Evolutionary conservation across 2,888 invertebrate species (phyloP), one percentile per base, ranked within the genome.

Genomic region (Cryptocephalus primarius): DNA sequence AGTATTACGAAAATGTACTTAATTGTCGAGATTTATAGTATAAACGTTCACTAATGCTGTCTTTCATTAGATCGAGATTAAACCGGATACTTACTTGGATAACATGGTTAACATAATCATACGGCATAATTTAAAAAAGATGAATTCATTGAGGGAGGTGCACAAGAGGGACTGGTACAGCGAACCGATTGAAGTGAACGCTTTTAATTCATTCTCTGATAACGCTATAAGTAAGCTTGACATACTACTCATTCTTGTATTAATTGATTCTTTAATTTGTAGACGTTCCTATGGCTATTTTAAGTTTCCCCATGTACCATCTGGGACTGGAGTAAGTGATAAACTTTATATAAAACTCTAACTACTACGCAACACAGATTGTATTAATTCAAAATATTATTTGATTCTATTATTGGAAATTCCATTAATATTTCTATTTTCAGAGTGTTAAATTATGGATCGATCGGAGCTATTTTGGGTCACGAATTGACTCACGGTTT

Each of bases 221-320:
- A 88, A 88, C 68, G 82, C 86, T 43, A 88, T 88, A 69, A 87
- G 88, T 88, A 73, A 75, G 79, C 53, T 39, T 44, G 22, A 12
- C 32, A 33, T 32, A 10, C 13, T 2, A 36, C 2, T 11, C 6
- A 36, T n/a, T 11, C 12, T 36, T 4, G 36, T 11, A 4, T 36
- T 6, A 36, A 11, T 22, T 34, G 13, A 40, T 43, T 32, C n/a
- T 47, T 41, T 14, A 39, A 47, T 52, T 63, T 64, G 57, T 75
- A 90, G 89, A 88, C 60, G 77, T 90, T 51, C 89, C 90, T 41
- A 77, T 85, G 64, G 89, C 86, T 55, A 88, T 90, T 67, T 73
- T 89, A 54, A 87, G 88, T 66, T 83, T 83, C 69, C 89, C 89
- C 13, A 86, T 89, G 71, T 89, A 87, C 68, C 80, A 86, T 68